Evolutionary conservation across 2,113 vertebrate genomes (phyloP).

Genomic region (Microcebus murinus): DNA sequence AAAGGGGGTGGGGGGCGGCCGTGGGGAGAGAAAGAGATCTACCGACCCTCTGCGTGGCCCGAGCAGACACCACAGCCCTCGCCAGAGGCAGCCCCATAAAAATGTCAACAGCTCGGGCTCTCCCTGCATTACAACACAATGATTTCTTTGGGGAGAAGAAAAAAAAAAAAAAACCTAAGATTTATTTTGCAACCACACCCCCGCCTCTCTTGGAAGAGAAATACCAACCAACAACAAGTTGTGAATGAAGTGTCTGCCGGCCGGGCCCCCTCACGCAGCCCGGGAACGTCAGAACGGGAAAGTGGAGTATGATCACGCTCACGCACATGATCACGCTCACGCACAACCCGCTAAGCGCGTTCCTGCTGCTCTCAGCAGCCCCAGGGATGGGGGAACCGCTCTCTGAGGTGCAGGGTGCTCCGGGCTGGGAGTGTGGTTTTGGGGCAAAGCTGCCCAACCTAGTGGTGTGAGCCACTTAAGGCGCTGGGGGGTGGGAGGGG

Average conservation of each 20-base stretch:
- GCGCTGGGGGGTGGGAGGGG: constrained; percentile 56
- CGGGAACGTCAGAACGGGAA: neutral
- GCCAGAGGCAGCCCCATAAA: constrained; percentile 88
- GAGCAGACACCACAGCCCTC: constrained; percentile 87
- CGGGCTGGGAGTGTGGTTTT: neutral
- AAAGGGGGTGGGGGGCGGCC: constrained; percentile 38
- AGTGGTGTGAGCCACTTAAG: constrained; percentile 60
- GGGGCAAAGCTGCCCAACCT: constrained; percentile 53
- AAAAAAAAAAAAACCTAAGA: constrained; percentile 47
- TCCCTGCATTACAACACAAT: constrained; percentile 75
- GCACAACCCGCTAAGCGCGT: neutral
- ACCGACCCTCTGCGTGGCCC: constrained; percentile 57
- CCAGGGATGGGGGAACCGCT: neutral
- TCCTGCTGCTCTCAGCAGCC: neutral
- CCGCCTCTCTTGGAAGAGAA: constrained; percentile 68
- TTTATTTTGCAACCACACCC: constrained; percentile 75
- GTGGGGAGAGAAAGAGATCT: neutral
- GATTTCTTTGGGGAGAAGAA: constrained; percentile 69
- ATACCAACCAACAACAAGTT: constrained; percentile 77
- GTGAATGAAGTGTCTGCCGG: constrained; percentile 83
- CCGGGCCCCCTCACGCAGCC: neutral
- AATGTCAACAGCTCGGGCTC: constrained; percentile 88
- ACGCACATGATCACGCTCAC: too few relatives aligned
- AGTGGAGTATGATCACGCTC: neutral
- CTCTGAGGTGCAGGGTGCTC: neutral